A percentile compares a stretch with the other conserved stretches of the same genome.
These are phyloP conservation scores for Acleris laterana DNA, from an alignment of 2,888 invertebrate species.

Conservation along the genomic window DNA sequence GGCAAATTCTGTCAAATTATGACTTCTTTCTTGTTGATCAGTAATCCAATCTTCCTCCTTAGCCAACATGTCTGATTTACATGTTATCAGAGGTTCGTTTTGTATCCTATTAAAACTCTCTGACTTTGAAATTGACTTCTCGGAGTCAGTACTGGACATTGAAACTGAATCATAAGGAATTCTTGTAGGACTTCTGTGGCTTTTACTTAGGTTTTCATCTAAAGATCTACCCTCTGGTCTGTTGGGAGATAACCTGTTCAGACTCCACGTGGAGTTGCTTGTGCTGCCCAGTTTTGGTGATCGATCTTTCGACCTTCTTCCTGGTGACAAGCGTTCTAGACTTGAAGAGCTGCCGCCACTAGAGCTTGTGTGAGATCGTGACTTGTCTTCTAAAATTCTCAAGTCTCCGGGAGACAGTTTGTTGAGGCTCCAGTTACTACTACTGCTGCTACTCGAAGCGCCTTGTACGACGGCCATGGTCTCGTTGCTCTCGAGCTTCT, in stretches of 20 bases:
- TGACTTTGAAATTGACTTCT: slow-evolving; percentile 80
- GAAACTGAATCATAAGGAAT: slow-evolving; percentile 79
- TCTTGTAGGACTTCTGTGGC: slow-evolving; percentile 76
- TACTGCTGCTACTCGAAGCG: slow-evolving; percentile 79
- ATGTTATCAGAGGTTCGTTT: slow-evolving; percentile 80
- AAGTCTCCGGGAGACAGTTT: slow-evolving; percentile 80
- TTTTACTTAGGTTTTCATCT: slow-evolving; percentile 76
- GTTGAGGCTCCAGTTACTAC: slow-evolving; percentile 82
- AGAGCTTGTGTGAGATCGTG: slow-evolving; percentile 79
- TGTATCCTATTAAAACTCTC: slow-evolving; percentile 80
- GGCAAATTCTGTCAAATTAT: slow-evolving; percentile 91
- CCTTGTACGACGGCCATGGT: slow-evolving; percentile 77
- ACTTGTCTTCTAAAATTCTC: slow-evolving; percentile 75
- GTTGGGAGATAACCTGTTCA: slow-evolving; percentile 78
- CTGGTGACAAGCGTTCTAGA: slow-evolving; percentile 78
- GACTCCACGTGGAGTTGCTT: slow-evolving; percentile 80
- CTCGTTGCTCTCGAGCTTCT: slow-evolving; percentile 78
- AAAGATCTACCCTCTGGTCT: slow-evolving; percentile 78
- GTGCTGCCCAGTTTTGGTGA: slow-evolving; percentile 80
- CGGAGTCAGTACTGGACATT: slow-evolving; percentile 80
- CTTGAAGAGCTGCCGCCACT: slow-evolving; percentile 82
- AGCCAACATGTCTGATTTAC: slow-evolving; percentile 77
- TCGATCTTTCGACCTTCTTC: slow-evolving; percentile 78
- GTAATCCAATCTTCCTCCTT: slow-evolving; percentile 84
- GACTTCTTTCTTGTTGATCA: slow-evolving; percentile 84